phyloP scores from a whole-genome alignment of 2,888 invertebrate genomes.

The Diarsia mendica region DNA sequence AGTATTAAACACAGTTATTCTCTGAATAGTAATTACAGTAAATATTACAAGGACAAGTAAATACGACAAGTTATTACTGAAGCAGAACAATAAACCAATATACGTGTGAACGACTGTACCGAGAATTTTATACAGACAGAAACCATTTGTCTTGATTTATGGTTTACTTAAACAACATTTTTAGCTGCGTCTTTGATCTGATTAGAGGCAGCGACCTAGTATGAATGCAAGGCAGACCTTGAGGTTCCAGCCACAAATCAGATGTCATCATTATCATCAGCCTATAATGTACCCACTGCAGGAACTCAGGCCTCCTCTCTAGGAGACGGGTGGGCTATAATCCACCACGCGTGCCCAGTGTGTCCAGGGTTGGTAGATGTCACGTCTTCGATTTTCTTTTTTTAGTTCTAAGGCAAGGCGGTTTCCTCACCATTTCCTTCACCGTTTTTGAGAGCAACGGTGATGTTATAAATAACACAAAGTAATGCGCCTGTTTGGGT shows the following conservation, averaged over 20 bases:
- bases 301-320: too few relatives aligned
- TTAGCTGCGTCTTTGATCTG: conserved; percentile 14
- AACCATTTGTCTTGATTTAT: conserved; percentile 29
- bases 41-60: conserved; percentile 53
- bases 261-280: background rate
- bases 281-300: too few relatives aligned
- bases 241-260: conserved; percentile 6
- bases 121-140: conserved; percentile 29
- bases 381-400: too few relatives aligned
- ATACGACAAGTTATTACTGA: conserved; percentile 47
- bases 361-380: too few relatives aligned
- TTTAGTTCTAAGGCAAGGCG: too few relatives aligned
- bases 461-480: too few relatives aligned
- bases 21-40: conserved; percentile 55
- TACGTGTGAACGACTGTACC: conserved; percentile 21
- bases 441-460: too few relatives aligned
- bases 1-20: conserved; percentile 48
- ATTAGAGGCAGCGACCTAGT: conserved; percentile 20
- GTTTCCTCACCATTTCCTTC: too few relatives aligned
- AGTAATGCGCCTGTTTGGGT: too few relatives aligned
- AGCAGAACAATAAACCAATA: conserved; percentile 38
- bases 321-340: too few relatives aligned
- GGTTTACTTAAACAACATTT: conserved; percentile 17
- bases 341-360: too few relatives aligned
- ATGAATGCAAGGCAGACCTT: conserved; percentile 30